phyloP scores from a whole-genome alignment of 2,797 vertebrate species.

The Myripristis jacobus region DNA sequence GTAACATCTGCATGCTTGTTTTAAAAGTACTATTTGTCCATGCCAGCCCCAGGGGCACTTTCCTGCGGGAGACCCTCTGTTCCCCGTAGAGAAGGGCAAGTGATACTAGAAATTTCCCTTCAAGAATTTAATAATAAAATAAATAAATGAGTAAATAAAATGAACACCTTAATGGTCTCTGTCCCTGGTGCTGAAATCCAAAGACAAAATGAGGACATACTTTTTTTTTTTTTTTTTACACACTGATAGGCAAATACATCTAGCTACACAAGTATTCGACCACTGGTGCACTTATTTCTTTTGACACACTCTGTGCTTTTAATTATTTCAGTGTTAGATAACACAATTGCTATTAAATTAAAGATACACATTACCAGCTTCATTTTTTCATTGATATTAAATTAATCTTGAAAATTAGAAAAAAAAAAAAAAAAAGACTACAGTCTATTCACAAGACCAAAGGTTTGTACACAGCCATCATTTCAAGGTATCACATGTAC shows the following conservation, averaged over 20 bases:
- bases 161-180: conserved; percentile 27
- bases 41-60: conserved; percentile 55
- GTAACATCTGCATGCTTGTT: no score
- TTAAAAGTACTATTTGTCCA: conserved; percentile 30
- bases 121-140: no score
- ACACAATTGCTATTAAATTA: conserved; percentile 2
- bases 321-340: conserved; percentile 1
- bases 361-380: conserved; percentile 24
- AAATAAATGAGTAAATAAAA: conserved; percentile 3
- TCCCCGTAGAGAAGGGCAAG: conserved; percentile 27
- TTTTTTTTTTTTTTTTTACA: no score
- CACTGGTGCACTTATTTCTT: no score
- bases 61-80: conserved; percentile 52
- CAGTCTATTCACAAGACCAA: conserved; percentile 24
- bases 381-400: conserved; percentile 34
- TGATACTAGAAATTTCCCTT: conserved; percentile 46
- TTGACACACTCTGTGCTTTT: no score
- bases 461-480: conserved; percentile 28
- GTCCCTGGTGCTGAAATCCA: conserved; percentile 72
- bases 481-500: conserved; percentile 49
- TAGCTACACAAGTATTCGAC: no score
- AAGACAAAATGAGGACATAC: no score
- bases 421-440: no score
- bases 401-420: conserved; percentile 15
- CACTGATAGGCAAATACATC: no score